Percentiles rank a stretch among this genome's conserved stretches.
Evolutionary conservation across 2,797 vertebrate genomes (phyloP).

Genomic region (Sciurus carolinensis): DNA sequence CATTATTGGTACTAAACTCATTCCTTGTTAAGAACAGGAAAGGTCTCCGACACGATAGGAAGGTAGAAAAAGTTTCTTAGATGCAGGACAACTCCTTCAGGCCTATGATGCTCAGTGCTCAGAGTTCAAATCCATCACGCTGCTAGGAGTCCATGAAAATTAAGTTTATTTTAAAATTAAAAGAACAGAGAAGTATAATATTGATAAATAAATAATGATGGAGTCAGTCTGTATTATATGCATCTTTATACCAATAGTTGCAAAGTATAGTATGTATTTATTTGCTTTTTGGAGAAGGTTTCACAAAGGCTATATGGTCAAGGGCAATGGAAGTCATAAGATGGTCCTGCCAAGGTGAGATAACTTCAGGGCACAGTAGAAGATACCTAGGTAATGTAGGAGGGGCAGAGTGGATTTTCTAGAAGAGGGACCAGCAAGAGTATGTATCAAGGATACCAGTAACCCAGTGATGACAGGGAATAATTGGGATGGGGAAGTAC

Average conservation of each 20-base stretch:
- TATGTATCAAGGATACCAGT: neutral
- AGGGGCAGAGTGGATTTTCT: neutral
- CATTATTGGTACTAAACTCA: neutral
- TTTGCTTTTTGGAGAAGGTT: neutral
- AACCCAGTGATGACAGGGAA: neutral
- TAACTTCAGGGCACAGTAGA: neutral
- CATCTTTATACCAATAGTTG: neutral
- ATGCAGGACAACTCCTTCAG: neutral
- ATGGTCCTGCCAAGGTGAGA: neutral
- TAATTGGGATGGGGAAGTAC: fast-evolving
- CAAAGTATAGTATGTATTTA: neutral
- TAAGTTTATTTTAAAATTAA: conserved; percentile 38
- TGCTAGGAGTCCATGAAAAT: neutral
- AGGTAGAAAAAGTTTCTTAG: neutral
- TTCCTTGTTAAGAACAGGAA: neutral
- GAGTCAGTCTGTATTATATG: neutral
- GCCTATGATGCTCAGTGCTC: too few species aligned
- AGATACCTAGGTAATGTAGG: fast-evolving
- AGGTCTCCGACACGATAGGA: too few species aligned
- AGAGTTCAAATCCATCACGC: neutral
- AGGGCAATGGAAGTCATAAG: neutral
- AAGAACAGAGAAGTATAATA: neutral
- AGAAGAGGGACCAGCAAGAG: neutral
- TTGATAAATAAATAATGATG: neutral
- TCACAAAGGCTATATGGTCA: neutral